Conservation (phyloP, 2,888 invertebrate species). For the Cryptocephalus primarius region DNA sequence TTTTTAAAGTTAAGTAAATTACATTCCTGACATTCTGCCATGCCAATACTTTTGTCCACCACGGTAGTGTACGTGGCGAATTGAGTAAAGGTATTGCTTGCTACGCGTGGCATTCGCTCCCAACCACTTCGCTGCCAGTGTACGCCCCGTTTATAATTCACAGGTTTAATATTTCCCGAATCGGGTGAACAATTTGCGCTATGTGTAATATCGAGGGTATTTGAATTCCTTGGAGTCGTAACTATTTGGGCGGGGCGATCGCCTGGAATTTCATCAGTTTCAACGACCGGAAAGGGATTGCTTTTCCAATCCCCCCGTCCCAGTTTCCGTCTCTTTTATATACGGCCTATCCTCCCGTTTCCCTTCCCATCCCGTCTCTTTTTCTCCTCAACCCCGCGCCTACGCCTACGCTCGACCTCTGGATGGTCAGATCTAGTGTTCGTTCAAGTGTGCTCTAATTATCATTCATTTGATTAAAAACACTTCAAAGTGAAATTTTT, state of each 20-base stretch:
- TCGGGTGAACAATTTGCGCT: slow-evolving; percentile 30
- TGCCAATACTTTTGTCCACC: too few species aligned
- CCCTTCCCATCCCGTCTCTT: not conserved
- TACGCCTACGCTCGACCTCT: not conserved
- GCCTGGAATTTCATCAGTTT: slow-evolving; percentile 44
- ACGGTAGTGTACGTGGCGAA: too few species aligned
- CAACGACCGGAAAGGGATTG: slow-evolving; percentile 51
- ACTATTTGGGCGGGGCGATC: slow-evolving; percentile 37
- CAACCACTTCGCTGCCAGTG: too few species aligned
- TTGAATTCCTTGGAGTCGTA: slow-evolving; percentile 38
- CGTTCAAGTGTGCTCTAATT: slow-evolving; percentile 35
- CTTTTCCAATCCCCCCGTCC: slow-evolving; percentile 34
- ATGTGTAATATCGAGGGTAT: slow-evolving; percentile 35
- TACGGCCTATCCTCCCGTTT: not conserved
- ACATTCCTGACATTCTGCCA: too few species aligned
- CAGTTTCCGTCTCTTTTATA: slow-evolving; percentile 19
- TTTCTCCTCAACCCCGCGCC: not conserved
- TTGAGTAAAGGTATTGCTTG: too few species aligned
- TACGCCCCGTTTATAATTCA: too few species aligned
- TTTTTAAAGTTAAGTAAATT: too few species aligned
- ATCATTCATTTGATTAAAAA: slow-evolving; percentile 32
- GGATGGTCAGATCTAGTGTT: slow-evolving; percentile 12
- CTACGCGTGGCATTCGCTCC: too few species aligned
- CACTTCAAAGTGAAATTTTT: slow-evolving; percentile 37
- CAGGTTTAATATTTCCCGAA: not conserved